Evolutionary conservation across 2,888 invertebrate genomes (phyloP).

Genomic region (Thelaira solivaga): DNA sequence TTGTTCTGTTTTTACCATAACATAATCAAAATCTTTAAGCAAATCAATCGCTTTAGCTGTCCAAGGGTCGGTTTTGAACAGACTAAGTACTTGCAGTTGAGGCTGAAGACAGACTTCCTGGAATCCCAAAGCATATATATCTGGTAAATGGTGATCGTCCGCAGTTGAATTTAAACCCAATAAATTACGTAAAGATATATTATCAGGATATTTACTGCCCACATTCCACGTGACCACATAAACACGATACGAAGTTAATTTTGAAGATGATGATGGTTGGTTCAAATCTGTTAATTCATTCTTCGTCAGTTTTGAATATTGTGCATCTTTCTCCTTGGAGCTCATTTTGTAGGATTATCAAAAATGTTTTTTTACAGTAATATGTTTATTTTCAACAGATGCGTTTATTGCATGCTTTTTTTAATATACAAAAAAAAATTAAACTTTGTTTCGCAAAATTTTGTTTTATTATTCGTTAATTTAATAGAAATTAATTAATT

Average conservation of each 20-base stretch:
- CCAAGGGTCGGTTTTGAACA: slow-evolving; percentile 91
- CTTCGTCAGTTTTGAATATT: background rate
- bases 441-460: slow-evolving; percentile 12
- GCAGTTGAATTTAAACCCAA: slow-evolving; percentile 81
- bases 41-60: slow-evolving; percentile 85
- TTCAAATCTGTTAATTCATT: background rate
- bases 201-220: slow-evolving; percentile 86
- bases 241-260: slow-evolving; percentile 79
- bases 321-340: slow-evolving; percentile 7
- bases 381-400: no score
- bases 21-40: slow-evolving; percentile 83
- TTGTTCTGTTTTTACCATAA: slow-evolving; percentile 87
- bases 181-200: slow-evolving; percentile 83
- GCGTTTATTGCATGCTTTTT: no score
- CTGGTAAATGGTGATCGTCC: slow-evolving; percentile 81
- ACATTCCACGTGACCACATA: slow-evolving; percentile 95
- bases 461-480: no score
- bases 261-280: slow-evolving; percentile 3
- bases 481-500: no score
- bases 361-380: no score
- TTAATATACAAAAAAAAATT: no score
- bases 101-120: slow-evolving; percentile 95
- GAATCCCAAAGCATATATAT: slow-evolving; percentile 90
- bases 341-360: slow-evolving; percentile 43
- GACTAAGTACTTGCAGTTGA: slow-evolving; percentile 88